phyloP scores from a whole-genome alignment of 2,797 vertebrate species.

The Etheostoma nigrum region DNA sequence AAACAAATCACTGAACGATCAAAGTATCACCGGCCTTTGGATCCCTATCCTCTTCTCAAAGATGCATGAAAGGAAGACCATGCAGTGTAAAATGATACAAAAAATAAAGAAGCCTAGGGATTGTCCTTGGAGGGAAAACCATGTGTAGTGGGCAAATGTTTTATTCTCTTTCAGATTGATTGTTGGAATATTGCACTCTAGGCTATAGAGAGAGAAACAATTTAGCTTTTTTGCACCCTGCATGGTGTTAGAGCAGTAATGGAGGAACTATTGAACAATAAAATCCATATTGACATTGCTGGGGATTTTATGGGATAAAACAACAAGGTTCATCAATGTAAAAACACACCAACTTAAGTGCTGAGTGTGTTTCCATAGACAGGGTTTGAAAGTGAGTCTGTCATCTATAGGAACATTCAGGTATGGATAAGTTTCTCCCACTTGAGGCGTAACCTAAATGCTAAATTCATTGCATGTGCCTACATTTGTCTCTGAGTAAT shows the following conservation, averaged over 20 bases:
- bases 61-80: constrained; percentile 48
- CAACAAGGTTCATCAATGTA: not conserved
- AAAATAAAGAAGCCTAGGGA: constrained; percentile 32
- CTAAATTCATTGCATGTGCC: constrained; percentile 41
- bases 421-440: not conserved
- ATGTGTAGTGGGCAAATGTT: constrained; percentile 51
- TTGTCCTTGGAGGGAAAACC: constrained; percentile 26
- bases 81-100: constrained; percentile 25
- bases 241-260: constrained; percentile 5
- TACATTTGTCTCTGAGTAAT: constrained; percentile 38
- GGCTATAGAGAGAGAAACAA: constrained; percentile 26
- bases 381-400: constrained; percentile 1
- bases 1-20: constrained; percentile 41
- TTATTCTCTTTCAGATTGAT: constrained; percentile 72
- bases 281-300: constrained; percentile 34
- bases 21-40: constrained; percentile 49
- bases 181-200: constrained; percentile 20
- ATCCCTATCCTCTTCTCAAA: constrained; percentile 48
- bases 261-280: constrained; percentile 39
- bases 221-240: not conserved
- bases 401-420: not conserved
- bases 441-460: constrained; percentile 31
- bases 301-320: constrained; percentile 40
- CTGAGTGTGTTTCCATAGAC: constrained; percentile 2
- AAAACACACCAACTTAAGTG: constrained; percentile 19